Evolutionary conservation across 2,888 invertebrate genomes (phyloP).

Genomic region (Xanthostigma xanthostigma): DNA sequence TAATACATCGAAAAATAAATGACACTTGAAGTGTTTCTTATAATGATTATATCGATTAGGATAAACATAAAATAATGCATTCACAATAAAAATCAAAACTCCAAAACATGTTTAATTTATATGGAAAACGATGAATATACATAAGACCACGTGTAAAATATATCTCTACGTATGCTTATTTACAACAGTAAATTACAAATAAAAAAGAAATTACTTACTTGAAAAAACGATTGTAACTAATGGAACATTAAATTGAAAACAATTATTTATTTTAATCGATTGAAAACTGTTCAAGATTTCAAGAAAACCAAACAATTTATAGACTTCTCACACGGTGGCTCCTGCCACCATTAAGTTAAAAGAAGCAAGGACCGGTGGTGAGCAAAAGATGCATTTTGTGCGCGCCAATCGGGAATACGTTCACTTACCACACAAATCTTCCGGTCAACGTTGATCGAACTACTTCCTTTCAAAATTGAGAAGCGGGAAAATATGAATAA

Average conservation of each 20-base stretch:
- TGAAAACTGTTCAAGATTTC: not conserved
- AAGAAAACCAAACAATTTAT: not conserved
- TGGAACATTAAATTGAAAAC: conserved; percentile 2
- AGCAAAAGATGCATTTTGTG: conserved; percentile 4
- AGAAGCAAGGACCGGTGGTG: conserved; percentile 3
- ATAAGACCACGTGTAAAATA: conserved; percentile 5
- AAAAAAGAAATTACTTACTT: conserved; percentile 4
- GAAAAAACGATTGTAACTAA: conserved; percentile 2
- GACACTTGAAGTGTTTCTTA: too few species aligned
- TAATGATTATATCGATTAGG: too few species aligned
- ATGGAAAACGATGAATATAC: not conserved
- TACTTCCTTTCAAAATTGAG: too few species aligned
- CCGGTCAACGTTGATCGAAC: not conserved
- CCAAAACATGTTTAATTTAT: not conserved
- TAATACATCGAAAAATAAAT: not conserved
- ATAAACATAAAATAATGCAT: too few species aligned
- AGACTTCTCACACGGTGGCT: conserved; percentile 3
- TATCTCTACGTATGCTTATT: not conserved
- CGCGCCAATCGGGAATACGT: conserved; percentile 5
- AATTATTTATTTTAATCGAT: not conserved
- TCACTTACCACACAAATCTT: not conserved
- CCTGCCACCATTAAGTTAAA: conserved; percentile 6
- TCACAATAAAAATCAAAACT: too few species aligned
- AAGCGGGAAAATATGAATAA: too few species aligned
- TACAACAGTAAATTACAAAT: not conserved